These are phyloP conservation scores for Julus scanicus DNA, from an alignment of 2,888 invertebrate genomes.

Conservation along the genomic window DNA sequence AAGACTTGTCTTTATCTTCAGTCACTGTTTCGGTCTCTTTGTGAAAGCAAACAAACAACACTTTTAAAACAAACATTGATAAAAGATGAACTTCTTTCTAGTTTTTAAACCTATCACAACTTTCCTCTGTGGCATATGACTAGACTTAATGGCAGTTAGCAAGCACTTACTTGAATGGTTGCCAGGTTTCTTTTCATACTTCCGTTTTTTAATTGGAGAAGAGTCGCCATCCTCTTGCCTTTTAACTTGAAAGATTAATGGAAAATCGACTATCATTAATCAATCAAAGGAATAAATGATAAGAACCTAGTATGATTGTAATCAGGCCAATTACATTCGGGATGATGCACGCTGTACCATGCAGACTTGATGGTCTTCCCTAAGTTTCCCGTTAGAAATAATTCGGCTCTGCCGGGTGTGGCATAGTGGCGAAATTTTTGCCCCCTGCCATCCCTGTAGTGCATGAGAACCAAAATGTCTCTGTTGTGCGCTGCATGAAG, in stretches of 20 bases:
- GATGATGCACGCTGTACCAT: conserved; percentile 41
- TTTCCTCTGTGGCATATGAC: too few relatives aligned
- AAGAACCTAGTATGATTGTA: neutral
- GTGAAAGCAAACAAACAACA: neutral
- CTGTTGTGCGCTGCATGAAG: conserved; percentile 50
- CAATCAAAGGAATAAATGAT: neutral
- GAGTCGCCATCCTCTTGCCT: neutral
- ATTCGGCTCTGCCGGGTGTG: conserved; percentile 20
- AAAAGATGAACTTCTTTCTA: too few relatives aligned
- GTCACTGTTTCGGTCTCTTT: neutral
- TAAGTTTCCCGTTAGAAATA: conserved; percentile 20
- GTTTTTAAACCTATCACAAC: neutral
- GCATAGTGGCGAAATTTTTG: conserved; percentile 41
- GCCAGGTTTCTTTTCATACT: neutral
- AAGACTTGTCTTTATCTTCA: neutral
- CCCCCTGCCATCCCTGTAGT: neutral
- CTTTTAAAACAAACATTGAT: neutral
- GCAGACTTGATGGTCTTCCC: conserved; percentile 51
- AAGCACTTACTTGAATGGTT: neutral
- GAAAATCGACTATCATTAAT: neutral
- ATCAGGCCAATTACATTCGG: neutral
- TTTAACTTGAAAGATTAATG: neutral
- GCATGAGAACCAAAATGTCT: conserved; percentile 48
- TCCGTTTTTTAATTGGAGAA: neutral
- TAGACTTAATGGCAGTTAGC: neutral